Percentiles rank a stretch among this genome's conserved stretches.
Evolutionary conservation across 2,113 vertebrate species (phyloP).

Genomic region (Nesogale talazaci): DNA sequence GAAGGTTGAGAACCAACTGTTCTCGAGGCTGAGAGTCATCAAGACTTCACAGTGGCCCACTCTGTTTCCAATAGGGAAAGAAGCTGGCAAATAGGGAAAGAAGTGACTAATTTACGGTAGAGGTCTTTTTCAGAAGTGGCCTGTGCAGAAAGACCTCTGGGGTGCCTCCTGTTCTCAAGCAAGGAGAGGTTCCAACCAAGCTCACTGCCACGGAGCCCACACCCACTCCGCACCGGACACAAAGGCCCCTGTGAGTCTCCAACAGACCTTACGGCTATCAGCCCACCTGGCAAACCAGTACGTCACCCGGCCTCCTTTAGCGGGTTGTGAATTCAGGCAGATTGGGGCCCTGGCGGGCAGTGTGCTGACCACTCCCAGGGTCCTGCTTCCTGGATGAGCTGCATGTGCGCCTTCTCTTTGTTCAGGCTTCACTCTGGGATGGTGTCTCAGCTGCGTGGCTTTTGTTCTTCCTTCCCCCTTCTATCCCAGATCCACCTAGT

Average conservation of each 20-base stretch:
- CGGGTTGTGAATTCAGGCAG: not conserved
- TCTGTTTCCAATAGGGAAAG: not conserved
- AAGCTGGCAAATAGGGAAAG: no score
- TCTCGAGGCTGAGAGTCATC: not conserved
- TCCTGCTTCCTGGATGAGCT: not conserved
- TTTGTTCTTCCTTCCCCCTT: not conserved
- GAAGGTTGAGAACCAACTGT: not conserved
- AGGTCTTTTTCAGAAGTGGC: conserved; percentile 38
- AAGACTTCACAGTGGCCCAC: not conserved
- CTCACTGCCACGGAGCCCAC: no score
- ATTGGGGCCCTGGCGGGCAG: not conserved
- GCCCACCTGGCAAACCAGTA: no score
- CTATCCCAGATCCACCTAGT: not conserved
- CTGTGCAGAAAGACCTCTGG: not conserved
- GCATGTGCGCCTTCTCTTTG: not conserved
- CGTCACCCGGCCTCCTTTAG: not conserved
- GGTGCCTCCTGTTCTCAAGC: not conserved
- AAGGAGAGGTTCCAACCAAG: not conserved
- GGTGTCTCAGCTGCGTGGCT: not conserved
- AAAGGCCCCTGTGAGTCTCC: no score
- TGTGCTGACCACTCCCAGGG: not conserved
- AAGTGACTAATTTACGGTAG: not conserved
- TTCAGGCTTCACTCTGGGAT: not conserved
- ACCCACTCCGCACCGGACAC: no score
- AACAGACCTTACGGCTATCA: no score